A percentile compares a stretch with the other conserved stretches of the same genome.
These are phyloP conservation scores for Macropis europaea DNA, from an alignment of 2,888 invertebrate species.

Conservation along the genomic window DNA sequence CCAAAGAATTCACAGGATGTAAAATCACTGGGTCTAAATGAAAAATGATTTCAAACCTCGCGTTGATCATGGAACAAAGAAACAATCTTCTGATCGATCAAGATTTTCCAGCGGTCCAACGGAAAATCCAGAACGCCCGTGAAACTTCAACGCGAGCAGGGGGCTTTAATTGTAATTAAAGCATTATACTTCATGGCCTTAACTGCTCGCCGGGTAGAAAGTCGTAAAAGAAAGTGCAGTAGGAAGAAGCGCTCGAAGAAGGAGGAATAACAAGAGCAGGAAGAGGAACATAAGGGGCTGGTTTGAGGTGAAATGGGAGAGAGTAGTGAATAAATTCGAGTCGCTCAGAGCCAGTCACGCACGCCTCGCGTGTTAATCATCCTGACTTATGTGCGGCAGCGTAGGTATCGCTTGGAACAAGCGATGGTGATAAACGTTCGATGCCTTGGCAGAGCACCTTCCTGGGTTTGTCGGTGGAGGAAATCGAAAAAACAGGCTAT, in stretches of 20 bases:
- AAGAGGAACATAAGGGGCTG: background rate
- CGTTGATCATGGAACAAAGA: slow-evolving; percentile 5
- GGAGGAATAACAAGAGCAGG: background rate
- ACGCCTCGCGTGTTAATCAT: slow-evolving; percentile 74
- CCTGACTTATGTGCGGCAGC: slow-evolving; percentile 71
- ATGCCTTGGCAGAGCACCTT: slow-evolving; percentile 40
- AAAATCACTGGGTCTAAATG: too few species aligned
- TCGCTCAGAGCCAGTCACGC: slow-evolving; percentile 72
- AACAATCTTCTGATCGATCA: background rate
- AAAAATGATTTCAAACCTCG: background rate
- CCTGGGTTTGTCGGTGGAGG: slow-evolving; percentile 22
- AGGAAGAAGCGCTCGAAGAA: background rate
- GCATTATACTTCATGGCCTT: slow-evolving; percentile 59
- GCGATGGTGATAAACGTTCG: slow-evolving; percentile 66
- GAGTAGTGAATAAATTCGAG: slow-evolving; percentile 68
- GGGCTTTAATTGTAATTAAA: slow-evolving; percentile 61
- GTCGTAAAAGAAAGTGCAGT: slow-evolving; percentile 4
- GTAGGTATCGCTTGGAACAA: slow-evolving; percentile 58
- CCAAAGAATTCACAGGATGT: too few species aligned
- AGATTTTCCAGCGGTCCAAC: background rate
- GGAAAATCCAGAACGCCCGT: slow-evolving; percentile 24
- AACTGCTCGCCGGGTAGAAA: slow-evolving; percentile 43
- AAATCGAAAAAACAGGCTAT: slow-evolving; percentile 45
- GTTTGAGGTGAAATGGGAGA: slow-evolving; percentile 33
- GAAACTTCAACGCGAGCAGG: slow-evolving; percentile 32